Percentiles rank a stretch among this genome's conserved stretches.
phyloP scores from a whole-genome alignment of 1,140 invertebrate species.

The Drosophila bipectinata region DNA sequence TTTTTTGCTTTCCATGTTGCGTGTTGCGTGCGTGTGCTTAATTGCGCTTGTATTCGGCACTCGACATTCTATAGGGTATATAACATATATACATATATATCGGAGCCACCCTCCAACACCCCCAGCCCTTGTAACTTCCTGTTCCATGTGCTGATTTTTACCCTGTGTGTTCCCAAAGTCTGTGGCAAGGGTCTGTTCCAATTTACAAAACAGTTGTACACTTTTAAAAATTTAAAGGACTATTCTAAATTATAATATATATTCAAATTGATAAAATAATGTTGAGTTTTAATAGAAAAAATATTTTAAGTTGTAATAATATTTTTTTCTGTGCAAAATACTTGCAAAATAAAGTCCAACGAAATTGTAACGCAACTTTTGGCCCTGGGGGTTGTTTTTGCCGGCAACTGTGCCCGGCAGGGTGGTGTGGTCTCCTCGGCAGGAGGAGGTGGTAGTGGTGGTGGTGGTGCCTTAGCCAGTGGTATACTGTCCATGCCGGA shows the following conservation, averaged over 20 bases:
- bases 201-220: constrained; percentile 41
- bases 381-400: constrained; percentile 57
- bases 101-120: constrained; percentile 8
- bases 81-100: not conserved
- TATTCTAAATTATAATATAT: not conserved
- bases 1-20: constrained; percentile 16
- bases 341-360: constrained; percentile 39
- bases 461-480: constrained; percentile 8
- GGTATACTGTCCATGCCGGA: constrained; percentile 13
- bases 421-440: constrained; percentile 20
- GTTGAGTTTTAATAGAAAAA: too few species aligned
- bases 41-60: constrained; percentile 70
- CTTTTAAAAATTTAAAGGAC: not conserved
- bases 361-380: constrained; percentile 56
- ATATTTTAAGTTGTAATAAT: not conserved
- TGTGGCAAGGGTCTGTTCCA: constrained; percentile 52
- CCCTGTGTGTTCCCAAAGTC: constrained; percentile 18
- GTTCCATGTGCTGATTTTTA: constrained; percentile 74
- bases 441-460: not conserved
- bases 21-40: constrained; percentile 70
- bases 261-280: too few species aligned
- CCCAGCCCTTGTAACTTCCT: constrained; percentile 50
- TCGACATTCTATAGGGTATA: constrained; percentile 20
- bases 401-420: constrained; percentile 4
- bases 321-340: not conserved